Percentiles rank a stretch among this genome's conserved stretches.
Evolutionary conservation across 92 coral and sea anemone genomes (phyloP).

Genomic region (Zoanthus sociatus): DNA sequence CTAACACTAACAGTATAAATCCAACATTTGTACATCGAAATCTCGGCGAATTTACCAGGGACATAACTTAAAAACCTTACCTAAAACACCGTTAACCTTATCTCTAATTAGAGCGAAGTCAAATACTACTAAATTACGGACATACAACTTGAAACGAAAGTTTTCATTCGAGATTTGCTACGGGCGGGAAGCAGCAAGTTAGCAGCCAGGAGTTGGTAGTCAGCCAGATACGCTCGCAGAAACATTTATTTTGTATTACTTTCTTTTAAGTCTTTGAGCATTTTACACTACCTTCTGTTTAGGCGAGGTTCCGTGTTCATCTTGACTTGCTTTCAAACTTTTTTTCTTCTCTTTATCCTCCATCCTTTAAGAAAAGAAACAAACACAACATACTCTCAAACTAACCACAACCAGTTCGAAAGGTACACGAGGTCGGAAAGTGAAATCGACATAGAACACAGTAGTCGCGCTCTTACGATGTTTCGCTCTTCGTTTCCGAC

Average conservation of each 20-base stretch:
- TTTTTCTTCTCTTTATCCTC: background rate
- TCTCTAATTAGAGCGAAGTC: background rate
- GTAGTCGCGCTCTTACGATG: constrained; percentile 36
- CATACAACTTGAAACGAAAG: background rate
- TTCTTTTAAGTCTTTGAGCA: constrained; percentile 8
- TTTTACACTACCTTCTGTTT: constrained; percentile 43
- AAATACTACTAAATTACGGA: background rate
- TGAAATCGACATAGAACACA: constrained; percentile 28
- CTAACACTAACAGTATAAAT: background rate
- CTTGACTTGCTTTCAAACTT: constrained; percentile 28
- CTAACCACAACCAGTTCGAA: background rate
- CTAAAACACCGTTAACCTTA: background rate
- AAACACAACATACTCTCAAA: constrained; percentile 16
- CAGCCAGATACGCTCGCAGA: background rate
- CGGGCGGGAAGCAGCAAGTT: constrained; percentile 44
- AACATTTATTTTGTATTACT: constrained; percentile 12
- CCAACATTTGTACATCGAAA: background rate
- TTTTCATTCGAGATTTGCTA: background rate
- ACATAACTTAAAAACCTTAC: background rate
- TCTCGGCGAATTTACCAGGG: background rate
- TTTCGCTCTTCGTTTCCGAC: constrained; percentile 33
- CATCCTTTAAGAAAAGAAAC: constrained; percentile 37
- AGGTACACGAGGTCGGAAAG: constrained; percentile 46
- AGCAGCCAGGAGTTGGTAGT: background rate
- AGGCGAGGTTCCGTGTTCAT: constrained; percentile 19